Percentiles rank a stretch among this genome's conserved stretches.
Conservation (phyloP, 2,888 invertebrate species). For the Epinotia ramella region DNA sequence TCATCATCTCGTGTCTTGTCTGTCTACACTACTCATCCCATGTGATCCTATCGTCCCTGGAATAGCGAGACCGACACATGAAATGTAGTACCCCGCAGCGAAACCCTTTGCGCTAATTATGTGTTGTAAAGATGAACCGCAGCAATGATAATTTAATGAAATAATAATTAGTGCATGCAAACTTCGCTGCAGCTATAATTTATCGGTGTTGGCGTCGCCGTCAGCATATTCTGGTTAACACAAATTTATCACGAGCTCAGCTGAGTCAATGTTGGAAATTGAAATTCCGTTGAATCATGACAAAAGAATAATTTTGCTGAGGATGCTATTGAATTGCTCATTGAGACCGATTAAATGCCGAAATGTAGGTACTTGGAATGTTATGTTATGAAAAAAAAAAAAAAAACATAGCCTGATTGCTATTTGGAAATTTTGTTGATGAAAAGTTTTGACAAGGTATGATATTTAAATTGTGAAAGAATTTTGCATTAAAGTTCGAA, state of each 20-base stretch:
- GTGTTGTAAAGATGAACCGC: conserved; percentile 31
- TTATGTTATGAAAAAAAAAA: not conserved
- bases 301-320: conserved; percentile 38
- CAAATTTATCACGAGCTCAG: conserved; percentile 50
- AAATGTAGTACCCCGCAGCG: conserved; percentile 10
- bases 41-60: not conserved
- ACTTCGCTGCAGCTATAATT: conserved; percentile 41
- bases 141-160: conserved; percentile 41
- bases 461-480: no score
- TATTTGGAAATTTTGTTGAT: no score
- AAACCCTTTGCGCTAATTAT: conserved; percentile 20
- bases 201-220: conserved; percentile 53
- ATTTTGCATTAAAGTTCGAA: no score
- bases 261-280: conserved; percentile 44
- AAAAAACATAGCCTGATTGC: no score
- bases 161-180: conserved; percentile 44
- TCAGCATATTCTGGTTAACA: conserved; percentile 59
- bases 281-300: conserved; percentile 39
- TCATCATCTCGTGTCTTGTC: not conserved
- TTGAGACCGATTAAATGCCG: not conserved
- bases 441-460: no score
- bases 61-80: not conserved
- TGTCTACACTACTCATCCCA: not conserved
- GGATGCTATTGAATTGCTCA: conserved; percentile 14
- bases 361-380: not conserved